phyloP scores from a whole-genome alignment of 2,888 invertebrate species.

The Ptychoptera albimana region DNA sequence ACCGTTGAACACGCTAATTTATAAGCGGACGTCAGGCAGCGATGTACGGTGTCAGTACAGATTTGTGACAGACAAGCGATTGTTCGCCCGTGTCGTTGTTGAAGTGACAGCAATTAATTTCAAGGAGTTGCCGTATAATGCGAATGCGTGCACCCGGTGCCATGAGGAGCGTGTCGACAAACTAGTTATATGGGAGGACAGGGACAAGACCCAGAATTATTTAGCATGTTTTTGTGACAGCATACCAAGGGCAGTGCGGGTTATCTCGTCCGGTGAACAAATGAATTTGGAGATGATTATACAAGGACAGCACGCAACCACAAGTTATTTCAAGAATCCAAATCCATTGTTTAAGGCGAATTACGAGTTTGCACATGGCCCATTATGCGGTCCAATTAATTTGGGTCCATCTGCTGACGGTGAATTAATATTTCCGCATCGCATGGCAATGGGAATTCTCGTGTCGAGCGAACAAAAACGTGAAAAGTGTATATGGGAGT shows the following conservation, averaged over 20 bases:
- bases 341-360: constrained; percentile 71
- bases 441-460: constrained; percentile 51
- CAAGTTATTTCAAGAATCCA: constrained; percentile 76
- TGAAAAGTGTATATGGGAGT: constrained; percentile 66
- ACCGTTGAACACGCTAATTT: constrained; percentile 73
- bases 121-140: constrained; percentile 66
- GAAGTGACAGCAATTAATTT: constrained; percentile 65
- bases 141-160: constrained; percentile 68
- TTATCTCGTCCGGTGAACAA: constrained; percentile 66
- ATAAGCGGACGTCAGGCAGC: constrained; percentile 57
- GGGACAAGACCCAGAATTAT: constrained; percentile 48
- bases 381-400: constrained; percentile 70
- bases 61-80: constrained; percentile 66
- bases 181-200: constrained; percentile 62
- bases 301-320: constrained; percentile 70
- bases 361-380: constrained; percentile 81
- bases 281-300: constrained; percentile 68
- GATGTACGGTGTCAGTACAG: constrained; percentile 70
- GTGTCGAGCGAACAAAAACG: constrained; percentile 45
- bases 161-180: constrained; percentile 77
- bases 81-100: constrained; percentile 66
- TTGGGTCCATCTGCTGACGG: constrained; percentile 67
- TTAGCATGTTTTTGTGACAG: constrained; percentile 61
- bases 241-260: constrained; percentile 41
- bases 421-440: constrained; percentile 73